Evolutionary conservation across 2,888 invertebrate species (phyloP), one percentile per base, ranked within the genome.

Genomic region (Morpho helenor): DNA sequence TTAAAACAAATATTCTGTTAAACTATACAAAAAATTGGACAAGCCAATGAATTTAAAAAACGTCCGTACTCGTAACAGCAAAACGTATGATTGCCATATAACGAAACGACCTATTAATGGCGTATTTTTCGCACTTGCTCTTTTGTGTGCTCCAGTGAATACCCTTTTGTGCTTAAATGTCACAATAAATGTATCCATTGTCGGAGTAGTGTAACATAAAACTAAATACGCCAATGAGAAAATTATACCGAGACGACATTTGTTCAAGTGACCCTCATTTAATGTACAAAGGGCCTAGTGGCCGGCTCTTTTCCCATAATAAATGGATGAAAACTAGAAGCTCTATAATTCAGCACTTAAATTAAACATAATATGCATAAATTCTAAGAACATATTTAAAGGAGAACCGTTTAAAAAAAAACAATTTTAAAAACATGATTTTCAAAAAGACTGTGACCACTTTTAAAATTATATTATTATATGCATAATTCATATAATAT

Each of bases 201-300:
- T 48, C 52, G 16, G 16, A 48, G 42, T 54, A 54, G 42, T 54
- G 48, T n/a, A 54, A 41, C 42, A 23, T 31, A 48, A 47, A 54
- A 48, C 54, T 54, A 54, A 54, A 48, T 23, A 31, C 22, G n/a
- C 48, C 48, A 54, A 54, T 48, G 54, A 47, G 54, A 54, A 43
- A 54, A 54, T 54, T 54, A 54, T 54, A 54, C 54, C 4, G 31
- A 23, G 45, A 10, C 31, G 23, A 42, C 54, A 54, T 54, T 54
- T 48, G 54, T 54, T 48, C 48, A 8, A 48, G 48, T 42, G 54
- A 54, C 54, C 54, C 53, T 47, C 46, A 46, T 53, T 52, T 52
- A 53, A 47, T 22, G 22, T 45, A 53, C 22, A 39, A 46, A 46
- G 40, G 41, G 53, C 43, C 43, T 5, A 8, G 8, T n/a, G 46